Conservation (phyloP, 2,113 vertebrate genomes). For the Helogale parvula region DNA sequence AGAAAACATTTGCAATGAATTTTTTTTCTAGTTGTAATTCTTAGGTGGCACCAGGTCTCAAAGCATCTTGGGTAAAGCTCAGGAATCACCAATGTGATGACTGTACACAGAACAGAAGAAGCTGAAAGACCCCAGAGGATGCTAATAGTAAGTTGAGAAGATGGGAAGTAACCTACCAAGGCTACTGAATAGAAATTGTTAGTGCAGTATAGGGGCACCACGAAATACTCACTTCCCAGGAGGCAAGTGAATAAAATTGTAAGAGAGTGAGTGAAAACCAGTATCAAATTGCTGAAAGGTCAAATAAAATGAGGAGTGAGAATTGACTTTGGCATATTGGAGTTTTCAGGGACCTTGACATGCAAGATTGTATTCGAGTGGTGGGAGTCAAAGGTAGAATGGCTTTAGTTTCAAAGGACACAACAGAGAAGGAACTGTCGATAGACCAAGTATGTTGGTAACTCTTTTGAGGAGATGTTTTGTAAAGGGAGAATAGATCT, state of each 20-base stretch:
- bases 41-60: background rate
- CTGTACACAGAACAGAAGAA: background rate
- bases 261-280: background rate
- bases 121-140: background rate
- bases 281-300: background rate
- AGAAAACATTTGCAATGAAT: background rate
- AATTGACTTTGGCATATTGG: background rate
- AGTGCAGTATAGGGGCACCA: background rate
- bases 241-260: background rate
- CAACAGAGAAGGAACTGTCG: background rate
- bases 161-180: background rate
- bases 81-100: background rate
- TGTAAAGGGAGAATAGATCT: background rate
- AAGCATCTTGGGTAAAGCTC: background rate
- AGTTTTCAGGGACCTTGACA: background rate
- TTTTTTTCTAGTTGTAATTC: background rate
- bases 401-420: background rate
- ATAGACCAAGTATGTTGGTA: background rate
- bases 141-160: background rate
- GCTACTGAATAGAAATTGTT: background rate
- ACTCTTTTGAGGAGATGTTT: background rate
- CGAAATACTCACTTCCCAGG: background rate
- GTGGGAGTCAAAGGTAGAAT: background rate
- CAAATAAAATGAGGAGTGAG: background rate
- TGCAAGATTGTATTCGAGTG: background rate